A percentile compares a stretch with the other conserved stretches of the same genome.
Conservation (phyloP, 2,888 invertebrate species). For the Drosophila testacea region DNA sequence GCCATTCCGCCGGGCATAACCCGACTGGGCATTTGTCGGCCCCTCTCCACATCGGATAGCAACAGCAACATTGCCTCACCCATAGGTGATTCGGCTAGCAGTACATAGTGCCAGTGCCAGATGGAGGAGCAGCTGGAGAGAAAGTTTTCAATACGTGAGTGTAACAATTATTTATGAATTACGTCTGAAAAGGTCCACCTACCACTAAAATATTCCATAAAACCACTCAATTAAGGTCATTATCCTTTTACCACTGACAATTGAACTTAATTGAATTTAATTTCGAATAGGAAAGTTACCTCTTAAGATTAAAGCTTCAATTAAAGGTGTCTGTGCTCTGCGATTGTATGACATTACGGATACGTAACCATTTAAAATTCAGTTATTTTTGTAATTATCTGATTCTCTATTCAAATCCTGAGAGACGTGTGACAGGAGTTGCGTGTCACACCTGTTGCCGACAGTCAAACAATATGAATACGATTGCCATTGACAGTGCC, state of each 20-base stretch:
- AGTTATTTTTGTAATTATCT: constrained; percentile 18
- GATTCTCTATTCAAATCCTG: constrained; percentile 8
- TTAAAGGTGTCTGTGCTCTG: not conserved
- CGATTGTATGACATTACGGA: not conserved
- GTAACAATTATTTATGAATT: constrained; percentile 24
- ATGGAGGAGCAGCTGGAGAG: not conserved
- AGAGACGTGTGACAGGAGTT: constrained; percentile 5
- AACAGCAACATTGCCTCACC: constrained; percentile 85
- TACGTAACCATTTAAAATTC: not conserved
- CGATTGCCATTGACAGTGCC: constrained; percentile 29
- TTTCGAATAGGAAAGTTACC: not conserved
- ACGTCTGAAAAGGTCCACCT: not conserved
- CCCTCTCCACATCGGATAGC: constrained; percentile 86
- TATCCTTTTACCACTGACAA: no score
- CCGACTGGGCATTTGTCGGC: constrained; percentile 95
- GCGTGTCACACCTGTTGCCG: constrained; percentile 49
- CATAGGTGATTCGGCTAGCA: constrained; percentile 81
- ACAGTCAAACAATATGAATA: constrained; percentile 47
- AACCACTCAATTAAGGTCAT: constrained; percentile 2
- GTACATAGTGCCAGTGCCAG: constrained; percentile 82
- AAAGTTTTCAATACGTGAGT: constrained; percentile 76
- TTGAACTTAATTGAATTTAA: not conserved
- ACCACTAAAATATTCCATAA: not conserved
- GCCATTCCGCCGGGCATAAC: constrained; percentile 96
- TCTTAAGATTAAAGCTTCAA: not conserved